phyloP scores from a whole-genome alignment of 2,888 invertebrate species.

The Phyto melanocephala region DNA sequence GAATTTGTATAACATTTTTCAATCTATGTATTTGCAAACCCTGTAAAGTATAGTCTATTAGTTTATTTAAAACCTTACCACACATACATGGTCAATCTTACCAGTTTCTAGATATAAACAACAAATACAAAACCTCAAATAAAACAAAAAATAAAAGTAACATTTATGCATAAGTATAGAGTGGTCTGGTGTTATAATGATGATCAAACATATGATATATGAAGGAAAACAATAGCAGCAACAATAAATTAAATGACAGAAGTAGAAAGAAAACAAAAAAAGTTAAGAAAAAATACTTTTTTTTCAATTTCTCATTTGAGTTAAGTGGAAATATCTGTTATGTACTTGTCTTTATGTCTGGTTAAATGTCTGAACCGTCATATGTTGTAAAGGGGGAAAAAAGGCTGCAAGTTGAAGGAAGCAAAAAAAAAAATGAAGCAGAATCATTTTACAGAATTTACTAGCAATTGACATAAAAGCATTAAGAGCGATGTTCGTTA shows the following conservation, averaged over 20 bases:
- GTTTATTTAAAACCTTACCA: no score
- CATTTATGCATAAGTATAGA: no score
- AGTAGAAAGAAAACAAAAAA: background rate
- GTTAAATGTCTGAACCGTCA: conserved; percentile 54
- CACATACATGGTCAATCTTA: no score
- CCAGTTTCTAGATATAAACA: no score
- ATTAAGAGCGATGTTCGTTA: conserved; percentile 5
- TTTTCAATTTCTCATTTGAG: conserved; percentile 51
- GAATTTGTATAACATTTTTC: no score
- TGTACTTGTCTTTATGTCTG: conserved; percentile 52
- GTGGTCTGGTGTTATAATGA: background rate
- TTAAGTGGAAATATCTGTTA: conserved; percentile 63
- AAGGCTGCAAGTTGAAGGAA: background rate
- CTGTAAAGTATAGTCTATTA: no score
- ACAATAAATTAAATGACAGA: background rate
- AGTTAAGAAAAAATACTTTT: background rate
- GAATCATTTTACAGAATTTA: conserved; percentile 1
- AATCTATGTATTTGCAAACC: no score
- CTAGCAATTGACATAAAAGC: conserved; percentile 33
- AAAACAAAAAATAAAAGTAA: no score
- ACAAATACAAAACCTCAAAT: no score
- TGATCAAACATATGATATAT: conserved; percentile 55
- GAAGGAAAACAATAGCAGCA: background rate
- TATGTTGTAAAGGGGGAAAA: conserved; percentile 14
- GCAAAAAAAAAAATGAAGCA: background rate